phyloP scores from a whole-genome alignment of 2,113 vertebrate species.

The Anhinga rufa region DNA sequence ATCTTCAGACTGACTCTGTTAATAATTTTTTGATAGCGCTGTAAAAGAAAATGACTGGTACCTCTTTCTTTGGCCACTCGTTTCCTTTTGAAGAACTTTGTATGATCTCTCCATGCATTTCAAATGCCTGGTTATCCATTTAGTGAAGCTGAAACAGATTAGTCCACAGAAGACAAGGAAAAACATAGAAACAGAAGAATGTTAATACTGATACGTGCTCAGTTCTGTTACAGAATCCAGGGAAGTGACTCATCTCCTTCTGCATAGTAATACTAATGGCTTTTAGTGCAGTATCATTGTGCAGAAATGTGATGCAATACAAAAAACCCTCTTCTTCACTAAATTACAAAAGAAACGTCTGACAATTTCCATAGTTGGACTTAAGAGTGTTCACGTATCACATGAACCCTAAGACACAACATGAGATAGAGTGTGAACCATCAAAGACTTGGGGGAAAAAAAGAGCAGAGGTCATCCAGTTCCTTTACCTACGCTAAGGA shows the following conservation, averaged over 20 bases:
- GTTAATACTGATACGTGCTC: background rate
- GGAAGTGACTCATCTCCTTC: background rate
- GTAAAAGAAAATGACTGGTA: background rate
- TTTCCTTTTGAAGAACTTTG: background rate
- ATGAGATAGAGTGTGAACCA: background rate
- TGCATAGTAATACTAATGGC: no score
- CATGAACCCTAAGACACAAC: background rate
- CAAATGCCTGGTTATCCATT: conserved; percentile 69
- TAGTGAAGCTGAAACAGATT: background rate
- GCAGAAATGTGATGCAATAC: background rate
- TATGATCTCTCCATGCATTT: conserved; percentile 21
- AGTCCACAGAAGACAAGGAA: background rate
- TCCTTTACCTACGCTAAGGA: background rate
- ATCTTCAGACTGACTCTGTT: background rate
- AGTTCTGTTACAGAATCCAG: background rate
- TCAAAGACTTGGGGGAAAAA: background rate
- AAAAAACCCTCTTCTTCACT: background rate
- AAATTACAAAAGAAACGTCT: background rate
- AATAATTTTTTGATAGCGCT: background rate
- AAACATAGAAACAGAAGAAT: background rate
- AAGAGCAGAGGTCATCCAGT: background rate
- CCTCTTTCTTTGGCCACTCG: background rate
- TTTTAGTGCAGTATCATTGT: no score
- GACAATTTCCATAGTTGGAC: background rate
- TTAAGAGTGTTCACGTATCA: background rate